phyloP scores from a whole-genome alignment of 2,113 vertebrate species.

The Theropithecus gelada region DNA sequence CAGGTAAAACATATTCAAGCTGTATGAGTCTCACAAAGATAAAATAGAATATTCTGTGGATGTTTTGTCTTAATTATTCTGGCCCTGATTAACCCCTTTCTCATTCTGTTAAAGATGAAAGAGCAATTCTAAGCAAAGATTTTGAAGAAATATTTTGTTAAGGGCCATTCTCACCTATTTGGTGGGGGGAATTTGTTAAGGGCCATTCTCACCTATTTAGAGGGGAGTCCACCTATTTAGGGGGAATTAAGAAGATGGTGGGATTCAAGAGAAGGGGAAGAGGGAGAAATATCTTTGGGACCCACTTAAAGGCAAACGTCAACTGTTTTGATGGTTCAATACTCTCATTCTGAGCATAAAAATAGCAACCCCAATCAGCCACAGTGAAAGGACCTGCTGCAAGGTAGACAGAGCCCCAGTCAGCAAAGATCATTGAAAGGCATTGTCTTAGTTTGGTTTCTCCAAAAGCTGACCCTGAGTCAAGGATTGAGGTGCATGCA shows the following conservation, averaged over 20 bases:
- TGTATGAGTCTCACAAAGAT: not conserved
- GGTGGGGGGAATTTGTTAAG: not conserved
- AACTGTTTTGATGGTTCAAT: not conserved
- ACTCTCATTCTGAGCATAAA: not conserved
- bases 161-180: not conserved
- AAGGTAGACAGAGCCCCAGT: not conserved
- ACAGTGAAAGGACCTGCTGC: not conserved
- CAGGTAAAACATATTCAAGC: not conserved
- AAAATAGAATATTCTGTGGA: not conserved
- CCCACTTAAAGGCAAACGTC: not conserved
- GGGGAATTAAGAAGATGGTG: not conserved
- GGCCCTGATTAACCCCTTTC: not conserved
- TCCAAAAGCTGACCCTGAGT: not conserved
- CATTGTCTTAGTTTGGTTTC: not conserved
- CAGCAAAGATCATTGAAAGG: not conserved
- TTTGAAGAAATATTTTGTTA: constrained; percentile 1
- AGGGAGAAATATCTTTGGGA: not conserved
- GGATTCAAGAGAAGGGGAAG: not conserved
- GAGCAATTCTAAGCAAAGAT: not conserved
- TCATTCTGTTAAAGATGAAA: not conserved
- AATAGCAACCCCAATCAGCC: not conserved
- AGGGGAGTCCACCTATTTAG: not conserved
- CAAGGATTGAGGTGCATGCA: not conserved
- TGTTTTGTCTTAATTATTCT: not conserved
- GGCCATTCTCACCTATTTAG: not conserved